Evolutionary conservation across 2,113 vertebrate species (phyloP).

Genomic region (Hippocampus guttulatus): DNA sequence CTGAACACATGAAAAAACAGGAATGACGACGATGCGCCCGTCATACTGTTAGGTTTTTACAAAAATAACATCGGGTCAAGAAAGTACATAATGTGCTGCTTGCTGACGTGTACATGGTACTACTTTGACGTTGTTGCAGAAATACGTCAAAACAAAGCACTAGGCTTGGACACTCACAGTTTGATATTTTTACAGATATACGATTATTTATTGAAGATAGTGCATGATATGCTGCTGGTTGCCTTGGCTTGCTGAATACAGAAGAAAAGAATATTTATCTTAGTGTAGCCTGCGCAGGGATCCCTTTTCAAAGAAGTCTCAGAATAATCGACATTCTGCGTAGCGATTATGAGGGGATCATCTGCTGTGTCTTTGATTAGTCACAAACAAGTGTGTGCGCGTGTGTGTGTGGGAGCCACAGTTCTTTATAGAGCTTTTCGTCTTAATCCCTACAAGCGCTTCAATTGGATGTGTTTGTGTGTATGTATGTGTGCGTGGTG

Average conservation of each 20-base stretch:
- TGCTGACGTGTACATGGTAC: too few species aligned
- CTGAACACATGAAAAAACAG: too few species aligned
- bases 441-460: conserved; percentile 52
- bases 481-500: conserved; percentile 13
- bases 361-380: conserved; percentile 40
- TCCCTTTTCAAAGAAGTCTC: background rate
- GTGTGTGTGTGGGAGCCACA: background rate
- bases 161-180: too few species aligned
- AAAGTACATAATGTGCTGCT: background rate
- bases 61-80: background rate
- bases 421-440: conserved; percentile 42
- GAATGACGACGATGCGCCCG: too few species aligned
- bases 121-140: too few species aligned
- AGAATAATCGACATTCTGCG: conserved; percentile 10
- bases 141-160: too few species aligned
- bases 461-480: conserved; percentile 28
- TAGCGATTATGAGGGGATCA: conserved; percentile 28
- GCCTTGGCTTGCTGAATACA: background rate
- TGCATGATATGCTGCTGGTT: background rate
- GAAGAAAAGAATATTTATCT: background rate
- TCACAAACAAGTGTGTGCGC: conserved; percentile 17
- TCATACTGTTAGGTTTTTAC: too few species aligned
- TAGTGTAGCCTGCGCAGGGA: background rate
- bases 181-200: background rate
- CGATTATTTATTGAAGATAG: background rate